Conservation (phyloP, 2,113 vertebrate genomes). For the Saimiri boliviensis region DNA sequence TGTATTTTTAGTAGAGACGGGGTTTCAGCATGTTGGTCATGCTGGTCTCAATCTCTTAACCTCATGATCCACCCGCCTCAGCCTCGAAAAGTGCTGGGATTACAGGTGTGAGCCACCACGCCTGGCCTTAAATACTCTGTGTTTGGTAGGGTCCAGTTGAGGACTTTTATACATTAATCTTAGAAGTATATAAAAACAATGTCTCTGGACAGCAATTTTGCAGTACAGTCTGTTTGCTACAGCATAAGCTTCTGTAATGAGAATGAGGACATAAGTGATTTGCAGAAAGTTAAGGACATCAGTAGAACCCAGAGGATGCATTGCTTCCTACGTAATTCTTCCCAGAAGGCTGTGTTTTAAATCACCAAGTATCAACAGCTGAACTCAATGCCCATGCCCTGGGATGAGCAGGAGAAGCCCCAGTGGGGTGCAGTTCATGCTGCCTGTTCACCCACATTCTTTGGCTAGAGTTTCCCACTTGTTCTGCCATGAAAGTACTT, state of each 20-base stretch:
- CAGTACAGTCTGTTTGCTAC: background rate
- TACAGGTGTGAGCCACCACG: too few relatives aligned
- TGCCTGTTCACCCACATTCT: background rate
- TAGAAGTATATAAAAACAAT: background rate
- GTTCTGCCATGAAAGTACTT: background rate
- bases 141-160: too few relatives aligned
- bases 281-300: background rate
- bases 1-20: too few relatives aligned
- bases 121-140: background rate
- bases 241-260: background rate
- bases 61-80: too few relatives aligned
- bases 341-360: background rate
- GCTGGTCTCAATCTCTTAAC: too few relatives aligned
- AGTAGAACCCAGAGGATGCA: background rate
- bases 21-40: too few relatives aligned
- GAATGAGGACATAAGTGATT: background rate
- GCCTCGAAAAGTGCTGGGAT: too few relatives aligned
- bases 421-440: accelerated
- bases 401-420: background rate
- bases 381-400: background rate
- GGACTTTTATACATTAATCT: background rate
- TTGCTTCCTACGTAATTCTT: background rate
- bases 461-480: background rate
- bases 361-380: background rate
- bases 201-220: background rate